Evolutionary conservation across 1,140 invertebrate species (phyloP).

Genomic region (Leptinotarsa defecta): DNA sequence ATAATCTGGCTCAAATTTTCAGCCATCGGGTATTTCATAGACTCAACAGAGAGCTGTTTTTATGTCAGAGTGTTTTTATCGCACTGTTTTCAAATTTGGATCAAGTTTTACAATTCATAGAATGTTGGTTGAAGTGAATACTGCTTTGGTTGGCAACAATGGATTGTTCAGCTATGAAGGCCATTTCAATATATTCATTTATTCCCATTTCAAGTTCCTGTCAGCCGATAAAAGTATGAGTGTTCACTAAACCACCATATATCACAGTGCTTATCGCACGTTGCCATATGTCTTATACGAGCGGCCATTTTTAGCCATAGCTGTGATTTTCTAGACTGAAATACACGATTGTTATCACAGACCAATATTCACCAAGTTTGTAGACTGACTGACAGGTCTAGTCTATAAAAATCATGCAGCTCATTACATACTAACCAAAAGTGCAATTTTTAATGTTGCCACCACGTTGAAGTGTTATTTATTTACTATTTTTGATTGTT

Average conservation of each 20-base stretch:
- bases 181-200: no score
- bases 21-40: slow-evolving; percentile 9
- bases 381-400: slow-evolving; percentile 37
- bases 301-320: slow-evolving; percentile 45
- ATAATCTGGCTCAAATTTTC: slow-evolving; percentile 27
- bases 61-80: slow-evolving; percentile 31
- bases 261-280: slow-evolving; percentile 18
- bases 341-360: slow-evolving; percentile 20
- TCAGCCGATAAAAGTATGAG: neutral
- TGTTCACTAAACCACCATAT: neutral
- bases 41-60: slow-evolving; percentile 26
- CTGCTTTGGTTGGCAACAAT: neutral
- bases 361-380: slow-evolving; percentile 15
- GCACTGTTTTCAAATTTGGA: slow-evolving; percentile 15
- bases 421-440: slow-evolving; percentile 40
- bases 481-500: slow-evolving; percentile 4
- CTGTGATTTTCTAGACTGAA: slow-evolving; percentile 54
- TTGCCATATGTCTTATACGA: slow-evolving; percentile 38
- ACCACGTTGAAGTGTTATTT: slow-evolving; percentile 24
- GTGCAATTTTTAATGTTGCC: slow-evolving; percentile 40
- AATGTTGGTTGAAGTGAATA: slow-evolving; percentile 5
- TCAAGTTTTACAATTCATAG: slow-evolving; percentile 13
- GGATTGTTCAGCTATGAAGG: neutral
- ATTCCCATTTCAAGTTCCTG: no score
- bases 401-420: slow-evolving; percentile 39